phyloP scores from a whole-genome alignment of 2,113 vertebrate species.

The Microtus oregoni region DNA sequence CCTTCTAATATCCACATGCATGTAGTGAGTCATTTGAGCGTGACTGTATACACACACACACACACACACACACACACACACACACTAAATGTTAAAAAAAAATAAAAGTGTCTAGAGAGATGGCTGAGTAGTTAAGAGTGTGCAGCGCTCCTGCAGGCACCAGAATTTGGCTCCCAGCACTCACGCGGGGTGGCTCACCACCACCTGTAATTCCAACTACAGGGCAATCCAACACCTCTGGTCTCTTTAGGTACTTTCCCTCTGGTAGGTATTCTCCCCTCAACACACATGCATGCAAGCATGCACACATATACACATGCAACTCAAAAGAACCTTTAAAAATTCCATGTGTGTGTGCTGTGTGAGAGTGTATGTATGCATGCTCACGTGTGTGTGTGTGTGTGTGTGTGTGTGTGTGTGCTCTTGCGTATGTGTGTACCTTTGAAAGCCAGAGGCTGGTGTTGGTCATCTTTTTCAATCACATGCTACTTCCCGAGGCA shows the following conservation, averaged over 20 bases:
- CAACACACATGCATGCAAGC: background rate
- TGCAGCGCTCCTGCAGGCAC: background rate
- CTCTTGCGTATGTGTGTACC: background rate
- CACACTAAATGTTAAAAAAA: background rate
- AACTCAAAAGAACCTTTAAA: background rate
- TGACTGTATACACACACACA: background rate
- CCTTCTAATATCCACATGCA: background rate
- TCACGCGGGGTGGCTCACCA: background rate
- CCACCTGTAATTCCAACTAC: background rate
- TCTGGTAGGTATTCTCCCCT: background rate
- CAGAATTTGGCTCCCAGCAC: background rate
- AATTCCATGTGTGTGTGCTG: background rate
- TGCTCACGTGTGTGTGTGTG: too few relatives aligned
- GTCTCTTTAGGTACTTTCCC: background rate
- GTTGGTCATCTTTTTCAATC: background rate
- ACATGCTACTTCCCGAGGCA: background rate
- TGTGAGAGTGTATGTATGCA: too few relatives aligned
- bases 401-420: fast-evolving
- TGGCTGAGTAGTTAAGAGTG: background rate
- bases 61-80: background rate
- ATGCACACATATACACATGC: background rate
- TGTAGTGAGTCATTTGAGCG: background rate
- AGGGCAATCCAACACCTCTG: background rate
- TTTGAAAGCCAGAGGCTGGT: background rate
- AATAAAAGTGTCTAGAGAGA: background rate